Percentiles rank a stretch among this genome's conserved stretches.
These are phyloP conservation scores for Portunus trituberculatus DNA, from an alignment of 1,140 invertebrate species.

Conservation along the genomic window DNA sequence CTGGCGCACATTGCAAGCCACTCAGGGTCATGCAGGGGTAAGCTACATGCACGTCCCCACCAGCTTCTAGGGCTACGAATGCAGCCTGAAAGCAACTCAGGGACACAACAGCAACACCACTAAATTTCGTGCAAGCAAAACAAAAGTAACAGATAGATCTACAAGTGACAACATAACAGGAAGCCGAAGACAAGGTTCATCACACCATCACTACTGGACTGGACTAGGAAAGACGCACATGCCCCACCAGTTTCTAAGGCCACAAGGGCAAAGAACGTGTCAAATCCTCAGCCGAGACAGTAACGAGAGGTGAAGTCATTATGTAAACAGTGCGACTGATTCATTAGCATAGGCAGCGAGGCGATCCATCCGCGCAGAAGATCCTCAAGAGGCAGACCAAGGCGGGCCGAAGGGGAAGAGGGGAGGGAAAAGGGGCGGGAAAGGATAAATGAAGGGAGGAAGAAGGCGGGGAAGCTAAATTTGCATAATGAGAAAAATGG, in stretches of 20 bases:
- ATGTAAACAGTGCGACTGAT: background rate
- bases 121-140: too few relatives aligned
- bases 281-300: background rate
- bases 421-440: background rate
- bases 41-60: background rate
- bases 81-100: too few relatives aligned
- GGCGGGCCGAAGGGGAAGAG: background rate
- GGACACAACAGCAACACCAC: too few relatives aligned
- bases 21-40: too few relatives aligned
- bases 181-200: too few relatives aligned
- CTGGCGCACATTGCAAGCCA: background rate
- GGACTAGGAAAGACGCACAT: too few relatives aligned
- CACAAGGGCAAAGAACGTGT: background rate
- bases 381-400: background rate
- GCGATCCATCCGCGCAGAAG: background rate
- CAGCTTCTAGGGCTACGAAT: too few relatives aligned
- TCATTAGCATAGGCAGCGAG: background rate
- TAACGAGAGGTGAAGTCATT: background rate
- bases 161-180: too few relatives aligned
- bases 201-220: too few relatives aligned
- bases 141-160: too few relatives aligned
- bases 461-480: background rate
- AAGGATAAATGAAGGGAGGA: background rate
- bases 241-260: background rate
- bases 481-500: slow-evolving; percentile 23